Percentiles rank a stretch among this genome's conserved stretches.
These are phyloP conservation scores for Lithosia quadra DNA, from an alignment of 2,888 invertebrate genomes.

Conservation along the genomic window DNA sequence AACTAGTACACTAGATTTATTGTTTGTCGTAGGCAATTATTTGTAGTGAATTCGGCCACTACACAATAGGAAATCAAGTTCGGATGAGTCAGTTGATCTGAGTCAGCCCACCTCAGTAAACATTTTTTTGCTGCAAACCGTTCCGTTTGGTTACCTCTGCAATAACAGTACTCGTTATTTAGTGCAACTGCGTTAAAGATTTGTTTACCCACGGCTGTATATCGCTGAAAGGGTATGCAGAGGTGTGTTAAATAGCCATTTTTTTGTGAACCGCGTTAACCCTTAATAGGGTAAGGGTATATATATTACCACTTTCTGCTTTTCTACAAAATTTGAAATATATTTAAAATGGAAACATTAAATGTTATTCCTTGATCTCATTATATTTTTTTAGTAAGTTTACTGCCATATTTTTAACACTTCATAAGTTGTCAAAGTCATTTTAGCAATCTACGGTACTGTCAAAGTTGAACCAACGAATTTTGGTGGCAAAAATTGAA, in stretches of 20 bases:
- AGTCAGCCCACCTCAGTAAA: background rate
- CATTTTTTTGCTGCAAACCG: background rate
- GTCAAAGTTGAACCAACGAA: too few relatives aligned
- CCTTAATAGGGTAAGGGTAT: too few relatives aligned
- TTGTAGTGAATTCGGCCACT: background rate
- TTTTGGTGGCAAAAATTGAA: too few relatives aligned
- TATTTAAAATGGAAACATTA: too few relatives aligned
- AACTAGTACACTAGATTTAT: background rate
- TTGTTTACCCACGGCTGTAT: background rate
- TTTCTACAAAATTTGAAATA: too few relatives aligned
- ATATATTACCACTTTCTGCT: too few relatives aligned
- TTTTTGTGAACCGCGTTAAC: background rate
- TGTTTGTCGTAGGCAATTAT: background rate
- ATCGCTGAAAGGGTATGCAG: background rate
- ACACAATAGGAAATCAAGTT: background rate
- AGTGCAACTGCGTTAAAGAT: conserved; percentile 3
- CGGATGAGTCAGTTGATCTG: conserved; percentile 2
- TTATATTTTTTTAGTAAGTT: too few relatives aligned
- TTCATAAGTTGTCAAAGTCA: too few relatives aligned
- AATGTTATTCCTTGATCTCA: too few relatives aligned
- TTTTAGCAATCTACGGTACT: too few relatives aligned
- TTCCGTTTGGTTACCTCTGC: conserved; percentile 3
- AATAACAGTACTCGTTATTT: background rate
- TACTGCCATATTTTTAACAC: too few relatives aligned
- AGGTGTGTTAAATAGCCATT: background rate